Evolutionary conservation across 2,797 vertebrate genomes (phyloP), one percentile per base, ranked within the genome.

Genomic region (Fratercula arctica): DNA sequence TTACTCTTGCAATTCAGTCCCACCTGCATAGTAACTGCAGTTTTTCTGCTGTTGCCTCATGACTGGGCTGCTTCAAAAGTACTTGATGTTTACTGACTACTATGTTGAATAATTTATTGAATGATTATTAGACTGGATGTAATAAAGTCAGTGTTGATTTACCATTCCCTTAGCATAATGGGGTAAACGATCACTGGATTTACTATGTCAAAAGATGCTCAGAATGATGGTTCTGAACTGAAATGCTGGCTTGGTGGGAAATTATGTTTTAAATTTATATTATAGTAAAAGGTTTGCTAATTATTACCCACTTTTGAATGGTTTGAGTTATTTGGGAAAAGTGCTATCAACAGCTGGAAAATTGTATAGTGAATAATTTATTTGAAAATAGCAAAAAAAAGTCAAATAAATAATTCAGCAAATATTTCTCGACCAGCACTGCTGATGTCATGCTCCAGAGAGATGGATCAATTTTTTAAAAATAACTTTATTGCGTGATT

Each of bases 381-480:
- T 93, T 81, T 85, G 80, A 88, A 88, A 95, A 95, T 51, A 85
- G 41, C 18, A 68, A 73, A 78, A 84, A 66, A 69, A 45, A 59
- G 21, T 74, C 25, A 80, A 75, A 90, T 96, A 95, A 97, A 94
- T 96, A 95, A 95, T 95, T 95, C 90, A 95, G 64, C 29, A 75
- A 94, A 48, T 93, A 85, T 75, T 93, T 87, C 76, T 95, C 33
- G 6, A 59, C 68, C 57, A 68, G 13, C 33, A 85, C n/a, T 48
- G 46, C 86, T 81, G 75, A 85, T 95, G 72, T 74, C 84, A 46
- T 54, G 60, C 53, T 89, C 68, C 61, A 72, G 72, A 67, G 43
- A 89, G 61, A 83, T 66, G 39, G 90, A 90, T 95, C 93, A 54
- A 78, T 95, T 96, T 93, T 94, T 94, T 75, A 6, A 7, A 83